Percentiles rank a stretch among this genome's conserved stretches.
phyloP scores from a whole-genome alignment of 2,113 vertebrate species.

The Glaucomys volans region DNA sequence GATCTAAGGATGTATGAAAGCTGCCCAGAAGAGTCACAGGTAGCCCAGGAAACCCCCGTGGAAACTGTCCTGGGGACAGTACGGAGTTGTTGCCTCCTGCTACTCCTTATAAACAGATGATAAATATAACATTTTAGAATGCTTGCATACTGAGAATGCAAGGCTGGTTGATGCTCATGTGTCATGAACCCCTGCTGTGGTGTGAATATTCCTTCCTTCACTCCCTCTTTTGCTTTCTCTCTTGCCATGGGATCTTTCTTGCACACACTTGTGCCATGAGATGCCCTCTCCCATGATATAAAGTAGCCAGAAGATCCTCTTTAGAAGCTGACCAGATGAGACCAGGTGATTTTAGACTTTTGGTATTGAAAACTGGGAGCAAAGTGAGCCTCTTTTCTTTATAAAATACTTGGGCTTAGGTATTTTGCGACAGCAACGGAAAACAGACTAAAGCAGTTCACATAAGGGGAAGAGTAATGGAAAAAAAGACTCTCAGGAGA shows the following conservation, averaged over 20 bases:
- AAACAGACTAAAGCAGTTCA: neutral
- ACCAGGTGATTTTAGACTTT: neutral
- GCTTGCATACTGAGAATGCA: neutral
- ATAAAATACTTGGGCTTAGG: neutral
- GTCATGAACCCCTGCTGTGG: neutral
- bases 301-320: neutral
- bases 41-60: rapidly evolving
- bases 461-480: neutral
- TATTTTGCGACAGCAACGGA: neutral
- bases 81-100: neutral
- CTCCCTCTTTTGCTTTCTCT: neutral
- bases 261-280: rapidly evolving
- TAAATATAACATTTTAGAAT: neutral
- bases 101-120: neutral
- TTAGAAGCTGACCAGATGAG: neutral
- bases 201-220: neutral
- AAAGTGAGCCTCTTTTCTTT: neutral
- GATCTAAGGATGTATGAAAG: rapidly evolving
- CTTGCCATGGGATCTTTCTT: too few relatives aligned
- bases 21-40: neutral
- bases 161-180: neutral
- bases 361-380: neutral
- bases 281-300: too few relatives aligned
- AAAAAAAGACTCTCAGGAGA: neutral
- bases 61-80: neutral